Evolutionary conservation across 1,140 invertebrate genomes (phyloP).

Genomic region (Listronotus bonariensis): DNA sequence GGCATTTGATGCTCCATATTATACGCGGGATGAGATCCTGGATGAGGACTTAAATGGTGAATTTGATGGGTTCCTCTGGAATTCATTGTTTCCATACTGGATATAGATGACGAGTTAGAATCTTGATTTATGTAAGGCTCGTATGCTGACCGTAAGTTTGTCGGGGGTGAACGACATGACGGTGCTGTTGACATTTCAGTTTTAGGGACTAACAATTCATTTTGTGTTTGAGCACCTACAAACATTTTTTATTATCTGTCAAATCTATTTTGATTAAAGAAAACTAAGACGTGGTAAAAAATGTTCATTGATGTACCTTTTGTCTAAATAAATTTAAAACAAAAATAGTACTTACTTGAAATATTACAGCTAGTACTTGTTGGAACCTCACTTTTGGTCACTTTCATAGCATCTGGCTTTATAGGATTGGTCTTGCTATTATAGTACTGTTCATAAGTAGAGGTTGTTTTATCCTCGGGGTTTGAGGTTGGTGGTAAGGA

Average conservation of each 20-base stretch:
- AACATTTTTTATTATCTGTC: too few relatives aligned
- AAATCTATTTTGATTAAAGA: too few relatives aligned
- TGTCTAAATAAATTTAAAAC: too few relatives aligned
- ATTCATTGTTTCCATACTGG: constrained; percentile 72
- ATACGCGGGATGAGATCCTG: constrained; percentile 59
- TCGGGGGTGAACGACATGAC: constrained; percentile 59
- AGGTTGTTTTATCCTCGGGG: constrained; percentile 33
- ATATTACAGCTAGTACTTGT: constrained; percentile 61
- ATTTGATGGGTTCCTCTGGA: constrained; percentile 56
- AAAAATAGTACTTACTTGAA: constrained; percentile 37
- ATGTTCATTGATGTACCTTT: too few relatives aligned
- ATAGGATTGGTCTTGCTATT: constrained; percentile 57
- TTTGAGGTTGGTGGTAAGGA: constrained; percentile 33
- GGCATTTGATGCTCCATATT: constrained; percentile 62
- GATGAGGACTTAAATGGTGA: constrained; percentile 48
- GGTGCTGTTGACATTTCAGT: constrained; percentile 56
- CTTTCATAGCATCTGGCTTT: constrained; percentile 64
- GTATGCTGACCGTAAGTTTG: constrained; percentile 59
- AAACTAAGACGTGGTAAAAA: too few relatives aligned
- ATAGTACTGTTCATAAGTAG: constrained; percentile 58
- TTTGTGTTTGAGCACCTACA: constrained; percentile 23
- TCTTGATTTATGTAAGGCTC: constrained; percentile 70
- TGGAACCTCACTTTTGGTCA: constrained; percentile 60
- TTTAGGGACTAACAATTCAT: constrained; percentile 68
- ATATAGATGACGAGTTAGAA: constrained; percentile 73